Conservation (phyloP, 2,888 invertebrate genomes). For the Pharmacophagus antenor region DNA sequence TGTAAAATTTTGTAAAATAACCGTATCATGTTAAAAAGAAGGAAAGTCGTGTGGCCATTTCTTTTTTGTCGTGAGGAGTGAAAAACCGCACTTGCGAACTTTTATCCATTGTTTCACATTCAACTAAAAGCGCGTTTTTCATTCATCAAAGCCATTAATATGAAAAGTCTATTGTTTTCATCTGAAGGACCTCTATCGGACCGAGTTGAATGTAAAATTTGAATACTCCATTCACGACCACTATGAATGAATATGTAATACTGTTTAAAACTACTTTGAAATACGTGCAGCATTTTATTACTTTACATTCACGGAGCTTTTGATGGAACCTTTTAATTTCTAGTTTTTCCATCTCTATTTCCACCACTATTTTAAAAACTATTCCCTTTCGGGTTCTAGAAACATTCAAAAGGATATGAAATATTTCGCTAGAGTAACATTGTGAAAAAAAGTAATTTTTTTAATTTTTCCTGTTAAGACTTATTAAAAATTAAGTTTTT, state of each 20-base stretch:
- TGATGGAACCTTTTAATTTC: constrained; percentile 26
- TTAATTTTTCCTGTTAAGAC: too few species aligned
- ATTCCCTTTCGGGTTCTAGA: constrained; percentile 7
- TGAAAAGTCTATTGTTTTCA: constrained; percentile 31
- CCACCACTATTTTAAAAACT: constrained; percentile 11
- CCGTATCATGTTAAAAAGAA: constrained; percentile 5
- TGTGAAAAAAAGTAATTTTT: not conserved
- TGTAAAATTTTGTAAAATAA: not conserved
- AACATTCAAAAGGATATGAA: constrained; percentile 1
- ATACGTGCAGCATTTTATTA: constrained; percentile 23
- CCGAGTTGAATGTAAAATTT: constrained; percentile 27
- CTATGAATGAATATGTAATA: constrained; percentile 26
- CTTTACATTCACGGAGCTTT: constrained; percentile 17
- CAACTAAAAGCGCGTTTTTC: constrained; percentile 28
- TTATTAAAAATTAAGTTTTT: too few species aligned
- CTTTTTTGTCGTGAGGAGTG: constrained; percentile 18
- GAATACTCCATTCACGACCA: constrained; percentile 26
- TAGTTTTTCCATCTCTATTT: constrained; percentile 12
- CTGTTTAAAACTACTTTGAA: constrained; percentile 22
- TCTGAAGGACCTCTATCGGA: constrained; percentile 29
- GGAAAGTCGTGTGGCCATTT: constrained; percentile 18
- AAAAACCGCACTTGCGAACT: constrained; percentile 24
- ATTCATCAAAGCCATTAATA: constrained; percentile 29
- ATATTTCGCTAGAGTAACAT: not conserved
- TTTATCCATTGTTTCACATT: constrained; percentile 28